A percentile compares a stretch with the other conserved stretches of the same genome.
Conservation (phyloP, 2,797 vertebrate genomes). For the Acridotheres tristis region DNA sequence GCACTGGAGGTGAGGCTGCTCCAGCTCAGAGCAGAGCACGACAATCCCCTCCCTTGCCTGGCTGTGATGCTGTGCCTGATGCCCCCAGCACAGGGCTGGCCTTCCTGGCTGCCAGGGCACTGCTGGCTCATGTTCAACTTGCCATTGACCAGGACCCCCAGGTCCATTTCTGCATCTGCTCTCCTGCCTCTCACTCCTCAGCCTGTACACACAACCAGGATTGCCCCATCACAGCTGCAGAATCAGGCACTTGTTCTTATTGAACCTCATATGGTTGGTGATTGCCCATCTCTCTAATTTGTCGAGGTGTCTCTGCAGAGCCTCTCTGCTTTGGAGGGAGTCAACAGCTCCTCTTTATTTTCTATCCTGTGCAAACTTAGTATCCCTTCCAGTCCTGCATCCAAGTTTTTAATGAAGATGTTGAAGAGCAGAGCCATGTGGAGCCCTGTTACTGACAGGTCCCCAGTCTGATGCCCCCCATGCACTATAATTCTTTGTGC, state of each 20-base stretch:
- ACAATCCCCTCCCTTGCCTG: too few species aligned
- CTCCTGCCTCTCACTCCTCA: background rate
- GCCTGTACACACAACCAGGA: background rate
- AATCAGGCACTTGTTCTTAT: background rate
- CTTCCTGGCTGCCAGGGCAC: background rate
- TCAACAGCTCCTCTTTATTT: background rate
- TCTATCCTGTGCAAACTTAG: background rate
- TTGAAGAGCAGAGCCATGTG: background rate
- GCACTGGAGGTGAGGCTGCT: accelerated
- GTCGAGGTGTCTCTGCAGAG: background rate
- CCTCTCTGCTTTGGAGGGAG: background rate
- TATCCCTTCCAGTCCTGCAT: background rate
- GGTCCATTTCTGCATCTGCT: background rate
- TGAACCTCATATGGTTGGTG: background rate
- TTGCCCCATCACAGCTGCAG: background rate
- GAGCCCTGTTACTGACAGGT: background rate
- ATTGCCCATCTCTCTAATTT: background rate
- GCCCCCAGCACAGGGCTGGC: accelerated
- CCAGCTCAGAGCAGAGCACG: background rate
- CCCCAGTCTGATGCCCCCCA: background rate
- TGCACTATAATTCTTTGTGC: background rate
- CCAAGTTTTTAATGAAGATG: background rate
- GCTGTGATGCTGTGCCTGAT: too few species aligned
- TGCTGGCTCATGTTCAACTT: background rate
- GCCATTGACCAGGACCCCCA: accelerated